A percentile compares a stretch with the other conserved stretches of the same genome.
These are phyloP conservation scores for Colistium nudipinnis DNA, from an alignment of 2,113 vertebrate genomes.

Conservation along the genomic window DNA sequence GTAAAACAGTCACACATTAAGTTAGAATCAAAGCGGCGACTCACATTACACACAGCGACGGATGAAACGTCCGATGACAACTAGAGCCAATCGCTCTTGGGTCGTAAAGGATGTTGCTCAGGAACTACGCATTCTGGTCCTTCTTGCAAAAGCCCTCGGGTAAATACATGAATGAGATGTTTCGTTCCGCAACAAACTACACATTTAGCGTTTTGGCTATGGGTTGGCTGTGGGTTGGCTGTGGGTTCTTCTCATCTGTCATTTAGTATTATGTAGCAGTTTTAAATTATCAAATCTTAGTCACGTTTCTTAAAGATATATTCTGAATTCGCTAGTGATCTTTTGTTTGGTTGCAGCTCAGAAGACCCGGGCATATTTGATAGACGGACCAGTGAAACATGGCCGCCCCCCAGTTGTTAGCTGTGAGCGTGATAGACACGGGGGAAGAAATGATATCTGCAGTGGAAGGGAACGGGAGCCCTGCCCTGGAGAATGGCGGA, in stretches of 20 bases:
- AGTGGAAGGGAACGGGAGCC: slow-evolving; percentile 33
- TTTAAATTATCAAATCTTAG: neutral
- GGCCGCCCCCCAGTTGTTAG: slow-evolving; percentile 54
- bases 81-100: neutral
- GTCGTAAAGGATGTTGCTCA: slow-evolving; percentile 18
- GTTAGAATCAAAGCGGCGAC: neutral
- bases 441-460: slow-evolving; percentile 27
- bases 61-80: neutral
- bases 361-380: slow-evolving; percentile 37
- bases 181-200: slow-evolving; percentile 37
- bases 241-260: too few relatives aligned
- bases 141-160: slow-evolving; percentile 19
- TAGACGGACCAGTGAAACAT: slow-evolving; percentile 73
- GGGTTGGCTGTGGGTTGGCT: too few relatives aligned
- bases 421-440: slow-evolving; percentile 13
- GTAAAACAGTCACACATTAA: rapidly evolving
- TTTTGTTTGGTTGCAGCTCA: neutral
- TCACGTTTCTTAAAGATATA: rapidly evolving
- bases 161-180: neutral
- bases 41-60: slow-evolving; percentile 8
- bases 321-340: neutral
- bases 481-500: neutral
- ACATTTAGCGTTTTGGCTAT: too few relatives aligned
- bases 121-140: slow-evolving; percentile 19
- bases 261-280: neutral